Conservation (phyloP, 2,888 invertebrate species). For the Leptogaster cylindrica region DNA sequence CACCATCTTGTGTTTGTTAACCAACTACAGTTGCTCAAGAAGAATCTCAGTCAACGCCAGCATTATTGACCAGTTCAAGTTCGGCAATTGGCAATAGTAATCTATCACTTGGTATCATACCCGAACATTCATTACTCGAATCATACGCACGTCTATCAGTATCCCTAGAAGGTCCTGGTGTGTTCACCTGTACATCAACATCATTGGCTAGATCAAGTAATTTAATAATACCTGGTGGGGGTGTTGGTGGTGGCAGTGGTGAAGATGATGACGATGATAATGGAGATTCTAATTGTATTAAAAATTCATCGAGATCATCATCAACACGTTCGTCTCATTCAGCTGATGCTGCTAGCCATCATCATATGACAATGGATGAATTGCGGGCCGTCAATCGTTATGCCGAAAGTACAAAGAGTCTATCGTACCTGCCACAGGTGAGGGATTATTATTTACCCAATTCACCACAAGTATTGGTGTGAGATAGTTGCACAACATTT, state of each 20-base stretch:
- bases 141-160: conserved; percentile 86
- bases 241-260: conserved; percentile 52
- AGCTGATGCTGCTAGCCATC: conserved; percentile 64
- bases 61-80: conserved; percentile 75
- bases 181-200: conserved; percentile 71
- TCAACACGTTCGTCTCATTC: conserved; percentile 73
- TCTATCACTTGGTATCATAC: conserved; percentile 79
- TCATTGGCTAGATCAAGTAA: conserved; percentile 61
- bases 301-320: conserved; percentile 67
- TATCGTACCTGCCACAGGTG: conserved; percentile 91
- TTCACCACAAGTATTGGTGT: conserved; percentile 61
- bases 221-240: conserved; percentile 46
- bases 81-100: conserved; percentile 66
- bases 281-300: conserved; percentile 53
- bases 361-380: conserved; percentile 84
- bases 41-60: conserved; percentile 89
- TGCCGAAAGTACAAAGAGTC: conserved; percentile 89
- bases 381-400: conserved; percentile 85
- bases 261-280: conserved; percentile 54
- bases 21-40: conserved; percentile 75
- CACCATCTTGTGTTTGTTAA: too few species aligned
- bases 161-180: conserved; percentile 82
- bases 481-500: conserved; percentile 2
- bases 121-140: conserved; percentile 84
- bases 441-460: conserved; percentile 62